phyloP scores from a whole-genome alignment of 1,140 invertebrate species.

The Eciton burchellii region DNA sequence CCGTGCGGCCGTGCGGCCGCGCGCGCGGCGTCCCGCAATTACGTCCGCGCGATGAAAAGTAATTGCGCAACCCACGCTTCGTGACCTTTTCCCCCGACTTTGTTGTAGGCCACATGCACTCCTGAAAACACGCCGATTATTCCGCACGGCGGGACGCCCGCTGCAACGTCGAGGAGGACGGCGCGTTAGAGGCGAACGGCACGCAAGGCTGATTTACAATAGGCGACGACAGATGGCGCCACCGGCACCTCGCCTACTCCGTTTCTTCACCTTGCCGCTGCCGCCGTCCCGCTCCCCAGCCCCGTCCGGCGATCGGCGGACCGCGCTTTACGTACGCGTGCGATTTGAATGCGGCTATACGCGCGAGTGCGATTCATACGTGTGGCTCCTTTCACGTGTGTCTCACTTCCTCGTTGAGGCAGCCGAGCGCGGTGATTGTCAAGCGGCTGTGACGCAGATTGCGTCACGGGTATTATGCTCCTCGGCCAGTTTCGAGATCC shows the following conservation, averaged over 20 bases:
- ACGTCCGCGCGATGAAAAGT: conserved; percentile 69
- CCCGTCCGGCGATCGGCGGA: background rate
- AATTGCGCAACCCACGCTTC: conserved; percentile 68
- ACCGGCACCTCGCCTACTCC: conserved; percentile 13
- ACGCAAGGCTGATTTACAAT: conserved; percentile 54
- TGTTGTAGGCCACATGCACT: conserved; percentile 60
- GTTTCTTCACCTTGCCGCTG: background rate
- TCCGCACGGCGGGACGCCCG: conserved; percentile 23
- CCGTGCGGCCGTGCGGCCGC: too few species aligned
- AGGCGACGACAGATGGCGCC: conserved; percentile 69
- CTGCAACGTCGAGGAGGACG: too few species aligned
- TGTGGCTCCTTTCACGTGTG: too few species aligned
- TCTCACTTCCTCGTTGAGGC: too few species aligned
- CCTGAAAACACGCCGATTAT: conserved; percentile 47
- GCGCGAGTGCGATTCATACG: too few species aligned
- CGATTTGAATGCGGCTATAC: too few species aligned
- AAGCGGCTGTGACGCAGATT: too few species aligned
- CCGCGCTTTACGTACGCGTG: too few species aligned
- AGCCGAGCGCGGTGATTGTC: too few species aligned
- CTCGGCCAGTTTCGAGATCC: background rate
- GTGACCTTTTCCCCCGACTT: conserved; percentile 71
- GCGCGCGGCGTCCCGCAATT: conserved; percentile 60
- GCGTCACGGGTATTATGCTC: too few species aligned
- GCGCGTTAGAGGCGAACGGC: conserved; percentile 10
- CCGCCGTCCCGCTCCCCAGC: background rate